Conservation (phyloP, 92 coral and sea anemone species). For the Palythoa grandiflora region DNA sequence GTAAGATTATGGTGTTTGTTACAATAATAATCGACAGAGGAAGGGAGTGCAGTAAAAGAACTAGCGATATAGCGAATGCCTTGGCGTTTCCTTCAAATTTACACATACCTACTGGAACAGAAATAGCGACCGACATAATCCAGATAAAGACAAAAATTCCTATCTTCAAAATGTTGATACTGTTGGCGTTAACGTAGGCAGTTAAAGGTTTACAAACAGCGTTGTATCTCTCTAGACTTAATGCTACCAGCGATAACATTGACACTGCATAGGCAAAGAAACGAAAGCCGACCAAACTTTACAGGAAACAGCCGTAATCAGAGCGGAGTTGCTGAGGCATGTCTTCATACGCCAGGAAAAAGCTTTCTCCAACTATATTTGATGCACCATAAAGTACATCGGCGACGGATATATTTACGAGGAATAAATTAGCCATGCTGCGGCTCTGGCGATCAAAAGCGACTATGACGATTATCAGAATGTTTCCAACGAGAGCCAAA, state of each 20-base stretch:
- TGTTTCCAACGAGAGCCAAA: constrained; percentile 53
- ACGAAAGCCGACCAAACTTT: constrained; percentile 46
- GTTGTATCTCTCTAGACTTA: constrained; percentile 55
- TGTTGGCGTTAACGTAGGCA: constrained; percentile 28
- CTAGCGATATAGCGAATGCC: constrained; percentile 40
- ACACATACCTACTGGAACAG: constrained; percentile 58
- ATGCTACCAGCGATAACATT: constrained; percentile 49
- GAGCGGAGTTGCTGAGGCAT: constrained; percentile 31
- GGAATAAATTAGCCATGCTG: constrained; percentile 55
- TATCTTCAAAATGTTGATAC: constrained; percentile 41
- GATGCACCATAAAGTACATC: constrained; percentile 53
- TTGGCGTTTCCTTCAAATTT: constrained; percentile 15
- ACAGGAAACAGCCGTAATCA: constrained; percentile 34
- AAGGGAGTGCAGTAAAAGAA: constrained; percentile 44
- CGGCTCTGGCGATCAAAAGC: constrained; percentile 48
- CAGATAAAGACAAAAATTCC: constrained; percentile 45
- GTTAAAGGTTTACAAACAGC: constrained; percentile 11
- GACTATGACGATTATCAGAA: constrained; percentile 53
- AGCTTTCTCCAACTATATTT: constrained; percentile 59
- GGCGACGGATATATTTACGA: constrained; percentile 57
- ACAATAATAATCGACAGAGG: constrained; percentile 40
- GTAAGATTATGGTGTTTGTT: constrained; percentile 41
- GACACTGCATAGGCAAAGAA: constrained; percentile 51
- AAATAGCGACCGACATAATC: constrained; percentile 50
- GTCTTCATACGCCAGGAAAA: constrained; percentile 27